Evolutionary conservation across 1,140 invertebrate genomes (phyloP).

Genomic region (Brachionus asplanchnoidis): DNA sequence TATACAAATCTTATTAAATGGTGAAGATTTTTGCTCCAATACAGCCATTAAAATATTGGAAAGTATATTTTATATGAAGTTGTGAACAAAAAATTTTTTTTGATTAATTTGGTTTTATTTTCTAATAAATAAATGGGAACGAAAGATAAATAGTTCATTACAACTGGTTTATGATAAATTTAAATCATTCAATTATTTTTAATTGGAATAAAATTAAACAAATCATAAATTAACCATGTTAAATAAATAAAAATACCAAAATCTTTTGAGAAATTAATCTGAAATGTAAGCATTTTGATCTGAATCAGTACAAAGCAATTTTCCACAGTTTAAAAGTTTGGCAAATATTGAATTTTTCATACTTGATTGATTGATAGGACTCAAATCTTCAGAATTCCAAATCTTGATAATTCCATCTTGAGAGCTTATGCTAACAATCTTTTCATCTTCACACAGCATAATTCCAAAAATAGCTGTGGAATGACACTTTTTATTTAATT

Average conservation of each 20-base stretch:
- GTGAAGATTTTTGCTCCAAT: too few species aligned
- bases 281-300: background rate
- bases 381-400: background rate
- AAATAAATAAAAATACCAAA: background rate
- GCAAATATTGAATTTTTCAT: background rate
- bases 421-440: background rate
- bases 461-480: background rate
- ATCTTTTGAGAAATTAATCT: background rate
- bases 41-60: too few species aligned
- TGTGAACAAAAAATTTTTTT: too few species aligned
- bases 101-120: too few species aligned
- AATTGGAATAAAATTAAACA: too few species aligned
- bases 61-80: too few species aligned
- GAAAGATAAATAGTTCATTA: too few species aligned
- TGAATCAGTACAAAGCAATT: background rate
- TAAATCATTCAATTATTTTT: background rate
- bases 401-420: background rate
- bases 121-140: too few species aligned
- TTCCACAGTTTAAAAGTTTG: background rate
- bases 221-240: background rate
- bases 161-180: too few species aligned
- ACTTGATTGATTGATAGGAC: background rate
- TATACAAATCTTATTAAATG: too few species aligned
- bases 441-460: background rate
- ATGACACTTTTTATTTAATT: background rate